These are phyloP conservation scores for Drosophila crucigera DNA, from an alignment of 2,888 invertebrate genomes.

Conservation along the genomic window DNA sequence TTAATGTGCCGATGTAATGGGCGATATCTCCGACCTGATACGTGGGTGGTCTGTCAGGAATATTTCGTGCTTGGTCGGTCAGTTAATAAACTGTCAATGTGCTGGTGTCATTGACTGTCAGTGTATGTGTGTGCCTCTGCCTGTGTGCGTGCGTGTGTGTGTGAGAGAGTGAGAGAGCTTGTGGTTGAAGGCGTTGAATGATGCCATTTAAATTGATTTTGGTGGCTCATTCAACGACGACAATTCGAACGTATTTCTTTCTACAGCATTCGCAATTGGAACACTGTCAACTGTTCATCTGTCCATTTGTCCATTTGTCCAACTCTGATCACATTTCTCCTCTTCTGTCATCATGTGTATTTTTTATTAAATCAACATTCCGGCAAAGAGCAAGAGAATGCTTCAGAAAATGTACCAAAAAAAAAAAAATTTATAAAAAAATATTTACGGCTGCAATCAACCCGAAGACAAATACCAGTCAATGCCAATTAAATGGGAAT, in stretches of 20 bases:
- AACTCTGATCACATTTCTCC: constrained; percentile 2
- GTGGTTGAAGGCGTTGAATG: constrained; percentile 76
- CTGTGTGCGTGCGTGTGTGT: neutral
- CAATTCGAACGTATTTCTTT: constrained; percentile 22
- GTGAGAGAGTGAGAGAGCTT: constrained; percentile 17
- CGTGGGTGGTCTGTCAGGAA: constrained; percentile 69
- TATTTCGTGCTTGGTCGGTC: constrained; percentile 64
- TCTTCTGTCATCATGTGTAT: constrained; percentile 49
- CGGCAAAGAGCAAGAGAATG: constrained; percentile 19
- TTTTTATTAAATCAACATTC: constrained; percentile 80
- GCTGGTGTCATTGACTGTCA: constrained; percentile 34
- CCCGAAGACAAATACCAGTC: constrained; percentile 77
- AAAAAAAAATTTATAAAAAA: constrained; percentile 21
- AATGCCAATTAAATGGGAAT: constrained; percentile 82
- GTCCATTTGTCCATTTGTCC: constrained; percentile 21
- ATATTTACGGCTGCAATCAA: constrained; percentile 54
- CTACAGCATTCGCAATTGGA: constrained; percentile 32
- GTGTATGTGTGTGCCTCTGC: constrained; percentile 5
- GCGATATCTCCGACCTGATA: constrained; percentile 43
- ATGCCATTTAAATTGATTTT: constrained; percentile 79
- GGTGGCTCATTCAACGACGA: constrained; percentile 56
- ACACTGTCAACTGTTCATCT: constrained; percentile 10
- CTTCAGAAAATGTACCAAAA: constrained; percentile 10
- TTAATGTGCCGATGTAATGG: constrained; percentile 75
- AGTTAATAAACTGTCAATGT: constrained; percentile 77